Evolutionary conservation across 2,797 vertebrate species (phyloP), one percentile per base, ranked within the genome.

Genomic region (Craterocephalus amniculus): DNA sequence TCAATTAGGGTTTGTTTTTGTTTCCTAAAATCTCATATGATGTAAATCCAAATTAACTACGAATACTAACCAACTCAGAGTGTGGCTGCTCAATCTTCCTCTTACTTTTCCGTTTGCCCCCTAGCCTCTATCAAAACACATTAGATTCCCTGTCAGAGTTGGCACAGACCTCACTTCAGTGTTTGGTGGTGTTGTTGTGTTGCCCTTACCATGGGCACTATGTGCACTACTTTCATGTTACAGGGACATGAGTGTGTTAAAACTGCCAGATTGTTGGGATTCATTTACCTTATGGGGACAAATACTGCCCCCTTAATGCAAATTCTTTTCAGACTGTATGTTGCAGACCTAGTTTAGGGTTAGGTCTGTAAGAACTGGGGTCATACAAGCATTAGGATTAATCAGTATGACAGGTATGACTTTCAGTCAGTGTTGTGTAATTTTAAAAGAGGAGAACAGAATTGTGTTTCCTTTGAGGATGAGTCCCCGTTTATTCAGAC

Each of bases 41-140:
- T 58, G 36, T 55, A 72, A 43, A 76, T 63, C 61, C 73, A 71
- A 71, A 27, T 16, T 36, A 52, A 74, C 70, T 72, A 63, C 66
- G 24, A 48, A 70, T 67, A 77, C 58, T 11, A 68, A 14, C 14
- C 62, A 54, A 54, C 61, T 29, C 31, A 63, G 34, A 34, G 27
- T 51, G 48, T 35, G 38, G 43, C 4, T 26, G 54, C 58, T 72
- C 65, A 40, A 57, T 69, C 52, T 71, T 48, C 52, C 48, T 24
- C 58, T 32, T 64, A 26, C 56, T 13, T 58, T 60, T 51, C 61
- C 5, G 16, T 60, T 73, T 38, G 38, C 59, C 79, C 74, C 48
- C 18, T 20, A 83, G 84, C 59, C 0, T 52, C 81, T 52, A 70
- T 88, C 83, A 80, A 40, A 75, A 80, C 83, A 77, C 78, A 79